phyloP scores from a whole-genome alignment of 2,888 invertebrate species.

The Melieria omissa region DNA sequence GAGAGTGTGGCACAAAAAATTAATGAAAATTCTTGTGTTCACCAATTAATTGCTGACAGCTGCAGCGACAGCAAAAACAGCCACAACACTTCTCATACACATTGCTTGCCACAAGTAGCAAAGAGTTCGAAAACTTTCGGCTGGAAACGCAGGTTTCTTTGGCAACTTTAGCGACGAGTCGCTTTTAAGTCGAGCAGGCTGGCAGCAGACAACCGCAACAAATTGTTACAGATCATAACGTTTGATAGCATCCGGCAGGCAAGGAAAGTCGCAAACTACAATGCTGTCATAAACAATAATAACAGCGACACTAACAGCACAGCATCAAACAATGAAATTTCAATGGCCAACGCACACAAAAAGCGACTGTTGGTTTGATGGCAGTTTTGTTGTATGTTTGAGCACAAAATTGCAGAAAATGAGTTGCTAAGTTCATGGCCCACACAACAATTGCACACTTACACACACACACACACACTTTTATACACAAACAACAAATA shows the following conservation, averaged over 20 bases:
- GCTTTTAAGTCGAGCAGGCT: too few species aligned
- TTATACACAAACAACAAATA: neutral
- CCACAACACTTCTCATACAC: neutral
- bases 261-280: neutral
- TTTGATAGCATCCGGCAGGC: conserved; percentile 5
- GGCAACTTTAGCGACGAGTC: neutral
- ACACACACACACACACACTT: neutral
- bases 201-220: neutral
- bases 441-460: conserved; percentile 20
- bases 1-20: conserved; percentile 2
- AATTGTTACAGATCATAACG: conserved; percentile 15
- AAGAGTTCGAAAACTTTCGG: too few species aligned
- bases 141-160: neutral
- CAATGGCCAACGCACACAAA: too few species aligned
- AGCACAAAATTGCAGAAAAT: too few species aligned
- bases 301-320: neutral
- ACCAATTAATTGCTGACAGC: conserved; percentile 21
- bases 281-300: neutral
- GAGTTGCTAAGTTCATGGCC: neutral
- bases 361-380: too few species aligned
- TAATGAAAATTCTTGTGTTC: conserved; percentile 28
- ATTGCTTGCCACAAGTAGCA: too few species aligned
- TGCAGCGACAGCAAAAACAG: neutral
- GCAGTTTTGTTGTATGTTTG: too few species aligned
- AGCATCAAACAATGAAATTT: neutral